A percentile compares a stretch with the other conserved stretches of the same genome.
Evolutionary conservation across 2,797 vertebrate genomes (phyloP).

Genomic region (Onychomys arenicola): DNA sequence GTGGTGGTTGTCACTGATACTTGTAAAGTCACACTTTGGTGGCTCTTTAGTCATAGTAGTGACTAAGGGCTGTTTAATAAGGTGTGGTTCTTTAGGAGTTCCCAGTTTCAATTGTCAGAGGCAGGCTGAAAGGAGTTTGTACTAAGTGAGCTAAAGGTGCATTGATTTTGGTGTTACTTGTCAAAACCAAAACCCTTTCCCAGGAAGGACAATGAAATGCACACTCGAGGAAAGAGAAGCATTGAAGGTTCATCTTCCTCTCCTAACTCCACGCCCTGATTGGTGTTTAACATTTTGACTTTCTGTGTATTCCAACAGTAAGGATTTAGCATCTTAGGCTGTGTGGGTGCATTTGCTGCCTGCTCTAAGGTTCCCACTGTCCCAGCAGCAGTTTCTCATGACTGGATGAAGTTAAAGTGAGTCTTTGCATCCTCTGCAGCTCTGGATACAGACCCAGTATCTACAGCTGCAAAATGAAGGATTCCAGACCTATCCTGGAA

Average conservation of each 20-base stretch:
- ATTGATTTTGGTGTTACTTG: conserved; percentile 32
- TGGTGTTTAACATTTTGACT: conserved; percentile 10
- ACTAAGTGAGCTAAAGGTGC: neutral
- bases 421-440: neutral
- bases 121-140: neutral
- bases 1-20: neutral
- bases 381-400: neutral
- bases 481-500: neutral
- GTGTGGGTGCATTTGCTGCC: neutral
- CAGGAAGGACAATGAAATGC: neutral
- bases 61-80: neutral
- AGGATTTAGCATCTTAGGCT: neutral
- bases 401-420: neutral
- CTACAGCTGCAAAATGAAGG: conserved; percentile 9
- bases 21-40: neutral
- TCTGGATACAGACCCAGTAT: neutral
- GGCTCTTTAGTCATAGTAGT: neutral
- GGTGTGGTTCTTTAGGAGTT: neutral
- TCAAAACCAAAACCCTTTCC: neutral
- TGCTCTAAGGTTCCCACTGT: neutral
- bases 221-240: neutral
- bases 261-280: neutral
- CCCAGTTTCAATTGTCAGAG: neutral
- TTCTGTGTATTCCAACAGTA: conserved; percentile 1
- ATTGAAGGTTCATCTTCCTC: neutral